Evolutionary conservation across 2,888 invertebrate genomes (phyloP), one percentile per base, ranked within the genome.

Genomic region (Dolichopus griseipennis): DNA sequence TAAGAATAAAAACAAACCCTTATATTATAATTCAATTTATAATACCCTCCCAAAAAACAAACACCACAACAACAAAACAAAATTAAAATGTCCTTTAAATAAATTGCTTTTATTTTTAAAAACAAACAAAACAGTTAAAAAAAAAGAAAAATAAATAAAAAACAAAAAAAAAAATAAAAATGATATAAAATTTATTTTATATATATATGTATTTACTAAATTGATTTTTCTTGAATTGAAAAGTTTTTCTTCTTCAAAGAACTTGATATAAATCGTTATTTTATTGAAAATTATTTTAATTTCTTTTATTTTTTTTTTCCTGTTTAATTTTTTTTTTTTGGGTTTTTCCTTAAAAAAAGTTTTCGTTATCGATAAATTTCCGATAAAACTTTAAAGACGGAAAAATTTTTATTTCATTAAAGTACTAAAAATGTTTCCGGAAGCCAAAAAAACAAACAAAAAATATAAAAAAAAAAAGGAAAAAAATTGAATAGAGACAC

Each of bases 321-420:
- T 4, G 52, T 52, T n/a, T 52, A 18, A 18, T 52, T 52, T 52
- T 37, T 52, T 52, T 18, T 52, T 2, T 27, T 27, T 27, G 3
- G 27, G 3, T n/a, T n/a, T n/a, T 27, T 27, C 27, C 27, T 27
- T 27, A 5, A 27, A 27, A 52, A 9, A 6, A 15, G 18, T 6
- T 52, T 52, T 18, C n/a, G 52, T 52, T 52, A 52, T 52, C 52
- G n/a, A 52, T 52, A 52, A 52, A 52, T 52, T 52, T 52, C 52
- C 52, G 52, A 52, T 52, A 52, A 52, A 52, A 52, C 52, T 52
- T 52, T 52, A 52, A 52, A 52, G 52, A 52, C 52, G 52, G 52
- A 52, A 52, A n/a, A 52, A 52, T 52, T 52, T 52, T 52, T 52
- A 52, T 52, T 52, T 52, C 52, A 52, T 52, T 52, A 18, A 52